A percentile compares a stretch with the other conserved stretches of the same genome.
Evolutionary conservation across 2,113 vertebrate genomes (phyloP).

Genomic region (Odocoileus virginianus): DNA sequence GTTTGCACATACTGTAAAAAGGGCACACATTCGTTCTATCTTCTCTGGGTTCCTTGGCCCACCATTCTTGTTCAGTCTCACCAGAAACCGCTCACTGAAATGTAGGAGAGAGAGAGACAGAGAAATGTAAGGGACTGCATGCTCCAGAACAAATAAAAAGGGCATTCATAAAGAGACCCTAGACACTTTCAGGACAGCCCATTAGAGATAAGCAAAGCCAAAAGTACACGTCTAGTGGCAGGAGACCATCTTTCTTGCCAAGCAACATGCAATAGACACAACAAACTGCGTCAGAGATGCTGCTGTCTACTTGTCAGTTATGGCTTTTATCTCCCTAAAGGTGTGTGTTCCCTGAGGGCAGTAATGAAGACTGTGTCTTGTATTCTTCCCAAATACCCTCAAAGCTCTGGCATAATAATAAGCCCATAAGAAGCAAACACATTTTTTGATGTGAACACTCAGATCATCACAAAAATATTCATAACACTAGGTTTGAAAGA

Average conservation of each 20-base stretch:
- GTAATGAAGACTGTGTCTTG: background rate
- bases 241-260: background rate
- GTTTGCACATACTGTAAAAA: constrained; percentile 90
- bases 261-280: background rate
- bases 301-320: background rate
- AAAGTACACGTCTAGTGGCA: background rate
- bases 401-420: background rate
- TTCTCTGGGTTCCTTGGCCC: constrained; percentile 97
- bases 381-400: background rate
- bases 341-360: background rate
- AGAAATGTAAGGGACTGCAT: constrained; percentile 44
- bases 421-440: background rate
- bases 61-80: constrained; percentile 97
- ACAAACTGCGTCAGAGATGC: background rate
- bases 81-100: constrained; percentile 96
- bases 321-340: background rate
- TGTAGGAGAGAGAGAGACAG: constrained; percentile 60
- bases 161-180: constrained; percentile 7
- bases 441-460: background rate
- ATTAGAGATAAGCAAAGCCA: background rate
- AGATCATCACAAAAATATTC: constrained; percentile 26
- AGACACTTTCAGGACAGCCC: background rate
- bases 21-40: constrained; percentile 93
- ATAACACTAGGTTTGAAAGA: background rate
- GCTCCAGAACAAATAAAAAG: constrained; percentile 41